Conservation (phyloP, 2,888 invertebrate species). For the Pollenia griseotomentosa region DNA sequence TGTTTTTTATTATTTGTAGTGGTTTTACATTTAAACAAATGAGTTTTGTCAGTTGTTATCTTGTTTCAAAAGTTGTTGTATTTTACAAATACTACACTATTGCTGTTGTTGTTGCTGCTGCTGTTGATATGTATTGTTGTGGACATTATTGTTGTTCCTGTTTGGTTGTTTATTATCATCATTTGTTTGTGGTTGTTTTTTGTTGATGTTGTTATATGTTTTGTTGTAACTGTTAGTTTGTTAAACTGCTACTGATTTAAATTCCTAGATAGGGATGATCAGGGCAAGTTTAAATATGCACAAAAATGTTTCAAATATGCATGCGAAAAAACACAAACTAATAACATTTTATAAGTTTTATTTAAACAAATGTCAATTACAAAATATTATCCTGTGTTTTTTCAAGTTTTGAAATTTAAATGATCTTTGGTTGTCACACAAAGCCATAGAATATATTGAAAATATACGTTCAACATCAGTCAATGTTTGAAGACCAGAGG, state of each 20-base stretch:
- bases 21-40: constrained; percentile 73
- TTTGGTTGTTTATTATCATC: constrained; percentile 31
- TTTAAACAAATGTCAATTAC: too few relatives aligned
- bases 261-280: constrained; percentile 68
- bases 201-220: constrained; percentile 21
- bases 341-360: too few relatives aligned
- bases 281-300: too few relatives aligned
- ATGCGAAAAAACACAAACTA: too few relatives aligned
- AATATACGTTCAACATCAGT: too few relatives aligned
- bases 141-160: constrained; percentile 16
- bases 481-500: too few relatives aligned
- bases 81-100: constrained; percentile 51
- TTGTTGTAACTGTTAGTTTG: constrained; percentile 46
- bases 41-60: constrained; percentile 73
- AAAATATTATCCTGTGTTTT: too few relatives aligned
- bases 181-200: constrained; percentile 30
- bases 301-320: too few relatives aligned
- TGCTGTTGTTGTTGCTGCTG: constrained; percentile 17
- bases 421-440: too few relatives aligned
- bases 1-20: constrained; percentile 45
- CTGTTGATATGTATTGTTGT: constrained; percentile 14
- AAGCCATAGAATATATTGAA: too few relatives aligned
- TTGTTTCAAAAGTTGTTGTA: constrained; percentile 62
- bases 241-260: constrained; percentile 72
- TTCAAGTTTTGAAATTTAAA: too few relatives aligned